Evolutionary conservation across 2,797 vertebrate genomes (phyloP).

Genomic region (Oreonectes daqikongensis): DNA sequence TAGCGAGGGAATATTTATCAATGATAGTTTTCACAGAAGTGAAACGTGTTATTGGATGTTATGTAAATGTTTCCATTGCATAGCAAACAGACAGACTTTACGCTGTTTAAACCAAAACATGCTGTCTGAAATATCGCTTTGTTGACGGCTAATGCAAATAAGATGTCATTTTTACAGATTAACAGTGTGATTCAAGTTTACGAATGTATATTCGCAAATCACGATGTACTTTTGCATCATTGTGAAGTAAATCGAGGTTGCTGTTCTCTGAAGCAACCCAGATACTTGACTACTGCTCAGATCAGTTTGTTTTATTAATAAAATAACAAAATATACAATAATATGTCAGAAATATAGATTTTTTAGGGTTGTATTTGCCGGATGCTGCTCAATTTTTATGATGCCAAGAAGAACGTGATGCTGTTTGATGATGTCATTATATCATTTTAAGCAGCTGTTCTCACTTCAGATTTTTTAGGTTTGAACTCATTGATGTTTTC

Average conservation of each 20-base stretch:
- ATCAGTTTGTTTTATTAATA: not conserved
- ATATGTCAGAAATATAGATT: not conserved
- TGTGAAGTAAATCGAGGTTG: conserved; percentile 3
- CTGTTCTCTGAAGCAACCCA: not conserved
- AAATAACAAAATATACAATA: not conserved
- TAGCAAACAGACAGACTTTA: not conserved
- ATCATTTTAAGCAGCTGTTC: not conserved
- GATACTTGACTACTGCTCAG: not conserved
- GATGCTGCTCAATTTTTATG: not conserved
- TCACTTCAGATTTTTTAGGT: not conserved
- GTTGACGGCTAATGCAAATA: conserved; percentile 6
- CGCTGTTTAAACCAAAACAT: not conserved
- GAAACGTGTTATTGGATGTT: not conserved
- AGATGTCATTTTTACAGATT: conserved; percentile 3
- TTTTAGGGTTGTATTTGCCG: not conserved
- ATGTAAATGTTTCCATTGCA: not conserved
- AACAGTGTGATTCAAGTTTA: not conserved
- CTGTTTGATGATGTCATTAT: not conserved
- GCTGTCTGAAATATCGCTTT: not conserved
- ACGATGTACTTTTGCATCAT: not conserved
- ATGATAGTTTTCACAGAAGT: conserved; percentile 6
- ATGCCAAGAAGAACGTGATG: not conserved
- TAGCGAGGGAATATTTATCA: conserved; percentile 24
- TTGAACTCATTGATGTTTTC: not conserved
- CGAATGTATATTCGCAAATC: not conserved